phyloP scores from a whole-genome alignment of 30 jellyfish, hydroid and myxozoan species.

The Chironex yamaguchii region DNA sequence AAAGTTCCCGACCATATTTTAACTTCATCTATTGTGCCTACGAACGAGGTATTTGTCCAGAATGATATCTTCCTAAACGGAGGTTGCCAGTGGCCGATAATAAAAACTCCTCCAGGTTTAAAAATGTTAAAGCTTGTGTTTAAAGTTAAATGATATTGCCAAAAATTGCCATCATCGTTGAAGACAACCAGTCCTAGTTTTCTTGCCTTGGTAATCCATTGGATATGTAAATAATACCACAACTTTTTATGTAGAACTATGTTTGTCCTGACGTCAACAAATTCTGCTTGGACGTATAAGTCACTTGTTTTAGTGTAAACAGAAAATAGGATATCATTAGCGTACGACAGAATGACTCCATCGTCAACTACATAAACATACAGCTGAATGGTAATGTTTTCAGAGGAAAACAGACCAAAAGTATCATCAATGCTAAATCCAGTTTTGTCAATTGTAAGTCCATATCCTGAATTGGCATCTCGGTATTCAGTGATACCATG shows the following conservation, averaged over 20 bases:
- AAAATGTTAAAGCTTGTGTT: constrained; percentile 24
- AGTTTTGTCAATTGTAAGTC: constrained; percentile 33
- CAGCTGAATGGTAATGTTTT: constrained; percentile 43
- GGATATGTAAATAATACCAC: constrained; percentile 50
- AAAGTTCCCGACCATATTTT: constrained; percentile 65
- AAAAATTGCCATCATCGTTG: constrained; percentile 34
- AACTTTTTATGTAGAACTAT: neutral
- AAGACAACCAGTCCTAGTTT: constrained; percentile 19
- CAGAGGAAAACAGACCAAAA: neutral
- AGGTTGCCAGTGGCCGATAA: constrained; percentile 71
- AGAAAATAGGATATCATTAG: constrained; percentile 25
- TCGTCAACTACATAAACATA: constrained; percentile 14
- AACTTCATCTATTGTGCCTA: constrained; percentile 55
- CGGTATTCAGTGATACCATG: constrained; percentile 37
- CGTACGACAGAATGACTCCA: constrained; percentile 59
- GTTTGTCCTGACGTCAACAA: constrained; percentile 11
- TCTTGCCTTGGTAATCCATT: constrained; percentile 44
- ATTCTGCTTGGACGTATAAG: constrained; percentile 10
- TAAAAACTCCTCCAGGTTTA: constrained; percentile 50
- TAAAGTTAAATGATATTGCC: constrained; percentile 17
- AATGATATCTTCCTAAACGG: constrained; percentile 48
- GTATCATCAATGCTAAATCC: constrained; percentile 31
- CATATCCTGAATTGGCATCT: constrained; percentile 52
- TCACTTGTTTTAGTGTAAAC: constrained; percentile 16
- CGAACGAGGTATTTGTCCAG: constrained; percentile 43